Base-by-base conservation (phyloP, 2,888 invertebrate species). In the Idaea straminata region DNA sequence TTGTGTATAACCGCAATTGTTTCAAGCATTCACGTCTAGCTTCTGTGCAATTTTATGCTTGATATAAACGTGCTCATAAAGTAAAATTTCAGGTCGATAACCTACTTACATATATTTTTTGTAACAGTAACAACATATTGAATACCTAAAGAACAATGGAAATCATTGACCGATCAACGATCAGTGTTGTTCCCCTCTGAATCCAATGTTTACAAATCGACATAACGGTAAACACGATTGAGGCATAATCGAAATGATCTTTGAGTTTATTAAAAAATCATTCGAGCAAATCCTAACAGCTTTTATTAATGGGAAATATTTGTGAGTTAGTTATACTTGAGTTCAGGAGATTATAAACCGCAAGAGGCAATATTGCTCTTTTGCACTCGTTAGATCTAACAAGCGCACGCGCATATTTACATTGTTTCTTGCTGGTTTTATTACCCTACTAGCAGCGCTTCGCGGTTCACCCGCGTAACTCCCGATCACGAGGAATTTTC, bases 161-260 rank as follows among this genome's bases (percentile, higher is more conserved):
- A 47, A 47, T 47, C 47, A 47, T 4, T 47, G 47, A 47, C 47
- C 47, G 47, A 47, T 47, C 47, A 47, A 10, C 47, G 47, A 47
- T 47, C 47, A 47, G 10, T 47, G 7, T 47, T 47, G 47, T 47
- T 47, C 47, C 47, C 47, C 47, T 47, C 47, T 47, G 47, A 47
- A 72, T 72, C 74, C 71, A 74, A 76, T 73, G 72, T 77, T 74
- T 73, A 74, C 75, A 73, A 77, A 74, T 76, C 71, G 69, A 57
- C 68, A 58, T 66, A 69, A 65, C 73, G 71, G 66, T 78, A 79
- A 81, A 83, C 81, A 47, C 25, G 25, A 47, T 13, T 13, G 47
- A 47, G 47, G 47, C 47, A 47, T 47, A 47, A 13, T 47, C 47
- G 47, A 47, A 47, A 47, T 47, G 7, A 47, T 47, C 36, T 47